Conservation (phyloP, 2,888 invertebrate genomes). For the Oligia latruncula region DNA sequence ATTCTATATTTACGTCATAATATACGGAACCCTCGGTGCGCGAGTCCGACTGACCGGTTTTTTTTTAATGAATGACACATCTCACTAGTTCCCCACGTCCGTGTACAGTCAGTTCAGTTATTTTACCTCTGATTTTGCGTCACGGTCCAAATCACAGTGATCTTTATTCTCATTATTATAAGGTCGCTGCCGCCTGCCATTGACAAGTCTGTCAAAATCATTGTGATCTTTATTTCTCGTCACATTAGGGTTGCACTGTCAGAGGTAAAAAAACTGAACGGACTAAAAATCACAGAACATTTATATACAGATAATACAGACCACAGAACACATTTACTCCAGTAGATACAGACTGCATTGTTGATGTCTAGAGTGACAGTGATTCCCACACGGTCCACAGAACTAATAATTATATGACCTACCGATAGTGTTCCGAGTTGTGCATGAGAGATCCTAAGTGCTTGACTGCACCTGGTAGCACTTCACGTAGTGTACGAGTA, state of each 20-base stretch:
- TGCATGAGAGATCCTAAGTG: background rate
- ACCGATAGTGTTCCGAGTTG: background rate
- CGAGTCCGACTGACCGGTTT: too few species aligned
- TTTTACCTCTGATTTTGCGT: too few species aligned
- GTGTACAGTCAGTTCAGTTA: background rate
- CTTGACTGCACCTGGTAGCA: background rate
- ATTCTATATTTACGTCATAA: too few species aligned
- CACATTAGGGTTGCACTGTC: background rate
- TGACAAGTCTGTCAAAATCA: too few species aligned
- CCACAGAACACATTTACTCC: background rate
- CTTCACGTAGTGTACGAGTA: background rate
- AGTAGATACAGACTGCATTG: background rate
- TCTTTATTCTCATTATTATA: too few species aligned
- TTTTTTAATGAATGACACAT: too few species aligned
- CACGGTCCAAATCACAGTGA: too few species aligned
- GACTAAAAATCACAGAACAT: background rate
- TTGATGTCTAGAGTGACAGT: conserved; percentile 2
- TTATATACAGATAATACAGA: too few species aligned
- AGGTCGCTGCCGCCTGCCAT: too few species aligned
- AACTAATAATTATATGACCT: background rate
- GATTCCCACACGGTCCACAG: background rate
- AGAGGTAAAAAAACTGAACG: background rate
- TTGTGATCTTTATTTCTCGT: too few species aligned
- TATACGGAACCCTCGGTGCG: too few species aligned
- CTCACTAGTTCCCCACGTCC: background rate